Evolutionary conservation across 2,113 vertebrate genomes (phyloP), one percentile per base, ranked within the genome.

Genomic region (Astur gentilis): DNA sequence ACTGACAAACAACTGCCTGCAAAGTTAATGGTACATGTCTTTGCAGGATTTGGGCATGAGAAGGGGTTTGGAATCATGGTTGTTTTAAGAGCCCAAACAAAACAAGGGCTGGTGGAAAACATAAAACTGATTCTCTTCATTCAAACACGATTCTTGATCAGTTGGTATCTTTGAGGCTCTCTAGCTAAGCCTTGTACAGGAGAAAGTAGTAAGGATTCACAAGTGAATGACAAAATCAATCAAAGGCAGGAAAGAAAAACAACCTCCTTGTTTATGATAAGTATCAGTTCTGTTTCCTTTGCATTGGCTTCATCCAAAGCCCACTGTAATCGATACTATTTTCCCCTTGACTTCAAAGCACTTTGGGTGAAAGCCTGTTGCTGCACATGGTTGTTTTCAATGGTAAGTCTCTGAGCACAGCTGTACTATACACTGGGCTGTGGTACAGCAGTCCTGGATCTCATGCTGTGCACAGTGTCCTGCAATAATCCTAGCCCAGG

Each of bases 211-310:
- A 90, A 85, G 50, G 64, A 90, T 62, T 95, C 60, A 55, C n/a
- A 90, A 83, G n/a, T 47, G 52, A 96, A 94, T 67, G 72, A 92
- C 67, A 92, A 90, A 90, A 93, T 95, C 85, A 90, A 78, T 93
- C 80, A 92, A 77, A 90, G 60, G 18, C 60, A 90, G 72, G 80
- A 83, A 96, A 86, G 72, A 71, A 81, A 81, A 87, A 29, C n/a
- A 66, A 29, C 25, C 60, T 66, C 45, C 81, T 78, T 52, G 52
- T 42, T 88, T 83, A 60, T 89, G 85, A 31, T 88, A 92, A 70
- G 76, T 40, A 64, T 83, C 90, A 67, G 77, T 66, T 66, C 71
- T 83, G 79, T 77, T 96, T 92, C 75, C 79, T 77, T n/a, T 62
- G 22, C 2, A 0, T 14, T 91, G 79, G 50, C 87, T 76, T 85